Conservation (phyloP, 2,113 vertebrate genomes). For the Catharus bicknelli region DNA sequence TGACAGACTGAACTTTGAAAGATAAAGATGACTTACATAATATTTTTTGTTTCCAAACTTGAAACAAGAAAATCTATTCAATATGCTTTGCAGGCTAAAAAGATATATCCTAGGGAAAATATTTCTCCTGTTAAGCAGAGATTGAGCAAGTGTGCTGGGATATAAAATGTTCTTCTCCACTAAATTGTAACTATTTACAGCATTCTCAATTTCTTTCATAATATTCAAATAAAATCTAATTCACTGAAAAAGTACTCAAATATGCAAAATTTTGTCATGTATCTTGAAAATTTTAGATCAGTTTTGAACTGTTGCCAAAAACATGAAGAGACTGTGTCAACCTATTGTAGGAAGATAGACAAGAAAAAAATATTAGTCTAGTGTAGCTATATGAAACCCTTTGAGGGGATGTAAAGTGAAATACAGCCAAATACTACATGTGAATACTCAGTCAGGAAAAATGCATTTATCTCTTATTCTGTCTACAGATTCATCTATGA, state of each 20-base stretch:
- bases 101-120: background rate
- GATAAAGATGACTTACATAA: background rate
- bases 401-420: background rate
- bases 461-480: background rate
- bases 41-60: background rate
- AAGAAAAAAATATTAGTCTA: background rate
- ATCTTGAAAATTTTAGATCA: background rate
- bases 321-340: background rate
- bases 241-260: background rate
- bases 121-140: conserved; percentile 4
- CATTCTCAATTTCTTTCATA: background rate
- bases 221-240: background rate
- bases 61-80: background rate
- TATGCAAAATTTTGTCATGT: background rate
- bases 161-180: background rate
- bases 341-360: background rate
- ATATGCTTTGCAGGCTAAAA: background rate
- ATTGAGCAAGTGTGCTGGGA: background rate
- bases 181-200: background rate
- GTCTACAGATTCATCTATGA: background rate
- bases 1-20: background rate
- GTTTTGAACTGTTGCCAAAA: conserved; percentile 8
- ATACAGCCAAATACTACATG: background rate
- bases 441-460: background rate
- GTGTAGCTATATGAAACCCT: background rate